Evolutionary conservation across 2,888 invertebrate genomes (phyloP).

Genomic region (Drosophila sordidula): DNA sequence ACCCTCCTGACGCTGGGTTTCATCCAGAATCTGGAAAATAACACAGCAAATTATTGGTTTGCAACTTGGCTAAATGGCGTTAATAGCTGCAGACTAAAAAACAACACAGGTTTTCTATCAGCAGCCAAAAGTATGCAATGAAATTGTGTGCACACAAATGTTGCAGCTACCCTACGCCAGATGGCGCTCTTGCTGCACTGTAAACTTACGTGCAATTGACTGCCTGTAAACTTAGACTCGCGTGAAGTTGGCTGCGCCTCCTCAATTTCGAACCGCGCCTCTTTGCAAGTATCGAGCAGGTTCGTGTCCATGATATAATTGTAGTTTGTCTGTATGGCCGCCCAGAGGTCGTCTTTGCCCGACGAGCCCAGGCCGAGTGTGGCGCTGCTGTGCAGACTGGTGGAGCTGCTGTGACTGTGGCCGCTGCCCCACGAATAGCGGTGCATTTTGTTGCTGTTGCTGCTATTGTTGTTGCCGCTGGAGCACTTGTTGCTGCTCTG

Average conservation of each 20-base stretch:
- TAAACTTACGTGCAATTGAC: slow-evolving; percentile 50
- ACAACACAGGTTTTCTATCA: not conserved
- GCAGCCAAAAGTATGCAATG: slow-evolving; percentile 1
- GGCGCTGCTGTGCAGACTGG: slow-evolving; percentile 85
- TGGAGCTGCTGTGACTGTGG: slow-evolving; percentile 88
- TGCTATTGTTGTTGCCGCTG: slow-evolving; percentile 9
- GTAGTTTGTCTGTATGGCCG: slow-evolving; percentile 95
- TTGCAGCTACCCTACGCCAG: slow-evolving; percentile 6
- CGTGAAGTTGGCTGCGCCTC: slow-evolving; percentile 58
- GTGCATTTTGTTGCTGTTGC: slow-evolving; percentile 85
- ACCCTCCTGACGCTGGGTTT: slow-evolving; percentile 79
- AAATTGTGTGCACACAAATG: not conserved
- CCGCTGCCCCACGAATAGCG: slow-evolving; percentile 92
- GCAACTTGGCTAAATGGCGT: slow-evolving; percentile 3
- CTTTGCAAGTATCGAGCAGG: slow-evolving; percentile 94
- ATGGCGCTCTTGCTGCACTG: not conserved
- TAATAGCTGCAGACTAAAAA: no score
- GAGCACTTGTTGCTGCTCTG: slow-evolving; percentile 50
- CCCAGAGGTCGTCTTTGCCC: slow-evolving; percentile 95
- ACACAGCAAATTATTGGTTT: not conserved
- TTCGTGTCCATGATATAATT: slow-evolving; percentile 98
- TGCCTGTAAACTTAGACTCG: slow-evolving; percentile 49
- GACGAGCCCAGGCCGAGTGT: slow-evolving; percentile 82
- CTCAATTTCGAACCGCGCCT: slow-evolving; percentile 85
- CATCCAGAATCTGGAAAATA: slow-evolving; percentile 75